Evolutionary conservation across 2,113 vertebrate species (phyloP).

Genomic region (Rynchops niger): DNA sequence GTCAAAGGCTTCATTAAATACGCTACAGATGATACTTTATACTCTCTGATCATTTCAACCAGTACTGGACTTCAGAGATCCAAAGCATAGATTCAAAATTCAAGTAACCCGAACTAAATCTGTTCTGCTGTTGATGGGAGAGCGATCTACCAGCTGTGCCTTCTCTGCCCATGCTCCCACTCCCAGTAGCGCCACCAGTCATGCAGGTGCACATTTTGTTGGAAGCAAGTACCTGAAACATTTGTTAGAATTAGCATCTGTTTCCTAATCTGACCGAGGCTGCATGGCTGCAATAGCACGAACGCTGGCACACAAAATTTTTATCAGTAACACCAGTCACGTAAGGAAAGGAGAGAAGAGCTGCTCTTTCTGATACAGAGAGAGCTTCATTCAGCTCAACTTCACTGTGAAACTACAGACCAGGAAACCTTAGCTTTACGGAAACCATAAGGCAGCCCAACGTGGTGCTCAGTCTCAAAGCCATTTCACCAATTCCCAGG

Average conservation of each 20-base stretch:
- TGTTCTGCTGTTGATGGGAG: neutral
- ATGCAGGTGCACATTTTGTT: neutral
- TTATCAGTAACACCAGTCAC: neutral
- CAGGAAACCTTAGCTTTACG: neutral
- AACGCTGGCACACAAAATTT: neutral
- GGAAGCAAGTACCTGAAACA: neutral
- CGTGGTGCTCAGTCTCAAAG: neutral
- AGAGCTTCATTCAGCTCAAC: neutral
- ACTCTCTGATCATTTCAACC: neutral
- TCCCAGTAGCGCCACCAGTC: fast-evolving
- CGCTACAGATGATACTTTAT: neutral
- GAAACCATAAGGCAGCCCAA: neutral
- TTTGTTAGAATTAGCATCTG: neutral
- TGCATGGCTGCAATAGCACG: neutral
- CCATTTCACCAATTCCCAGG: neutral
- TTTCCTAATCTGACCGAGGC: neutral
- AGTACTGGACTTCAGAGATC: neutral
- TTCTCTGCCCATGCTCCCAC: neutral
- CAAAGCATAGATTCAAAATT: neutral
- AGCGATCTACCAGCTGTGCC: neutral
- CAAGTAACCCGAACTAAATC: neutral
- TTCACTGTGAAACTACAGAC: neutral
- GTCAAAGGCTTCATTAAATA: neutral
- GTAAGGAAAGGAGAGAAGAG: neutral
- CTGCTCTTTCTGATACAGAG: neutral